phyloP scores from a whole-genome alignment of 2,113 vertebrate genomes.

The Vanacampus margaritifer region DNA sequence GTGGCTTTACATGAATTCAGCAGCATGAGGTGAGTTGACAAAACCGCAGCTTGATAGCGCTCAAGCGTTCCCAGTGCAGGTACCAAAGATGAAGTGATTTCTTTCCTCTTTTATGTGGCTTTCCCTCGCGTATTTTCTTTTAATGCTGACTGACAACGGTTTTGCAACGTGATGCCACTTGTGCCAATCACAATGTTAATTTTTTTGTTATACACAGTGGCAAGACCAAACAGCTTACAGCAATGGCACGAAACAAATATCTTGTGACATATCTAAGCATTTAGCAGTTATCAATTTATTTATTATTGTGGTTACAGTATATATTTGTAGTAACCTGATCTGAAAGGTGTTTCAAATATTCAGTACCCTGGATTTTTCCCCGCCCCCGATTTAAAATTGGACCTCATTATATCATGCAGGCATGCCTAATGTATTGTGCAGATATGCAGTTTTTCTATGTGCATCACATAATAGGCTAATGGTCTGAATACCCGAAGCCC shows the following conservation, averaged over 20 bases:
- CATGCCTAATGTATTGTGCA: not conserved
- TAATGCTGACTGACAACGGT: not conserved
- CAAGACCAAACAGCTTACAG: not conserved
- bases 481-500: not conserved
- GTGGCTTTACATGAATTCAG: slow-evolving; percentile 14
- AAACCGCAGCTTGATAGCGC: slow-evolving; percentile 2
- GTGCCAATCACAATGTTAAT: not conserved
- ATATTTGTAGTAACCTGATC: not conserved
- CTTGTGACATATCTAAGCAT: not conserved
- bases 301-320: not conserved
- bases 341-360: not conserved
- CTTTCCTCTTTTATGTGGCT: not conserved
- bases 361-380: too few species aligned
- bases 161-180: not conserved
- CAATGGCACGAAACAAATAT: not conserved
- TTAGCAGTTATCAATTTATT: not conserved
- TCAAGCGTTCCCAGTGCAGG: not conserved
- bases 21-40: slow-evolving; percentile 5
- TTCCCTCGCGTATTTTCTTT: not conserved
- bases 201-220: not conserved
- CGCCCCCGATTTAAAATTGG: too few species aligned
- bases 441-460: not conserved
- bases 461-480: not conserved
- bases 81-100: slow-evolving; percentile 7
- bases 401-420: not conserved